Conservation (phyloP, 2,888 invertebrate genomes). For the Cetonia aurata region DNA sequence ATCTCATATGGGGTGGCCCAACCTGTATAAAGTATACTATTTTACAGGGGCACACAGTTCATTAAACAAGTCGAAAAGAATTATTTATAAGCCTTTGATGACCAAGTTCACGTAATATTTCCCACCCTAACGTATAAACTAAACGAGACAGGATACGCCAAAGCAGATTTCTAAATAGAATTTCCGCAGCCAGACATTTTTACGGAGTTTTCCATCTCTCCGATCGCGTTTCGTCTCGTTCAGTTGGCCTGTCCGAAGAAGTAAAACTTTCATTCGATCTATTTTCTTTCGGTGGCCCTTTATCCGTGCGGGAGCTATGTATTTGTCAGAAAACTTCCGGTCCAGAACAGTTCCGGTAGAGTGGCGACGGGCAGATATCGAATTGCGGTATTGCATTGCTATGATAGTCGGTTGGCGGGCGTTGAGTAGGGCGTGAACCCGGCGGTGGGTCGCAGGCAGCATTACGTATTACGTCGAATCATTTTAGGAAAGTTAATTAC, state of each 20-base stretch:
- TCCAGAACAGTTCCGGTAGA: constrained; percentile 47
- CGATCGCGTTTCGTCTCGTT: constrained; percentile 6
- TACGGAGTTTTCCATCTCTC: constrained; percentile 30
- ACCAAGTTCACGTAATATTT: too few relatives aligned
- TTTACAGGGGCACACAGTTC: too few relatives aligned
- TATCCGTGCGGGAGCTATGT: constrained; percentile 40
- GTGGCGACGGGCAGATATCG: constrained; percentile 52
- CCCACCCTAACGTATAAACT: constrained; percentile 6
- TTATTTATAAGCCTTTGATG: too few relatives aligned
- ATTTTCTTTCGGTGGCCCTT: constrained; percentile 41
- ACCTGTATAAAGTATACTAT: too few relatives aligned
- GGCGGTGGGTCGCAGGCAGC: constrained; percentile 40
- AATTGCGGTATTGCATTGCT: constrained; percentile 54
- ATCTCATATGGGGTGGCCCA: too few relatives aligned
- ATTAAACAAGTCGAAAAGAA: too few relatives aligned
- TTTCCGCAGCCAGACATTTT: constrained; percentile 32
- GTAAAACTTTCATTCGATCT: constrained; percentile 41
- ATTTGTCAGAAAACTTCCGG: constrained; percentile 48
- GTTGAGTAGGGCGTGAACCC: constrained; percentile 30
- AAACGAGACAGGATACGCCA: constrained; percentile 10
- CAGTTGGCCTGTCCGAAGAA: constrained; percentile 37
- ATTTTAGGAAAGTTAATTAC: constrained; percentile 51
- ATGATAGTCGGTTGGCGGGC: constrained; percentile 50
- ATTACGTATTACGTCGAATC: constrained; percentile 47
- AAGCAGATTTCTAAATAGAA: constrained; percentile 36